phyloP scores from a whole-genome alignment of 2,888 invertebrate genomes.

The Drosophila melanocephala region DNA sequence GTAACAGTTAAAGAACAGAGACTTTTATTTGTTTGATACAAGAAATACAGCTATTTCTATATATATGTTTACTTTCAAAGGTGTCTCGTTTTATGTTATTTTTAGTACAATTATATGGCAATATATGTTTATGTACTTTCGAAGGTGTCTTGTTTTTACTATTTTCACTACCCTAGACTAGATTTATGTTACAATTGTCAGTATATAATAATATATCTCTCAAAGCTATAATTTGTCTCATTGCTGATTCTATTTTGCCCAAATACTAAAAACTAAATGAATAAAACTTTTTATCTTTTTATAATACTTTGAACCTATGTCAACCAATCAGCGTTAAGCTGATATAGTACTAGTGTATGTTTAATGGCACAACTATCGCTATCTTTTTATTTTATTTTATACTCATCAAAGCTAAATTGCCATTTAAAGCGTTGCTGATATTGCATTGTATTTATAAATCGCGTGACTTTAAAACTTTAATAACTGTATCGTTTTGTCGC shows the following conservation, averaged over 20 bases:
- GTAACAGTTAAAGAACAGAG: background rate
- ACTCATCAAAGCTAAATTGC: background rate
- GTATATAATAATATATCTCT: background rate
- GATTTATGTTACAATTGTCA: background rate
- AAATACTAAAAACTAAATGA: background rate
- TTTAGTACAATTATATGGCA: background rate
- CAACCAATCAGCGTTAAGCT: background rate
- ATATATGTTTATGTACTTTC: background rate
- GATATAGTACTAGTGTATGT: background rate
- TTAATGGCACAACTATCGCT: background rate
- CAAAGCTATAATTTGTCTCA: background rate
- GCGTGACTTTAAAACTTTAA: slow-evolving; percentile 35
- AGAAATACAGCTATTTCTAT: background rate
- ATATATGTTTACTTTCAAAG: background rate
- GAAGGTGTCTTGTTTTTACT: too few relatives aligned
- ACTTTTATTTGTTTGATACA: background rate
- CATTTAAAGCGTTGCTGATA: slow-evolving; percentile 7
- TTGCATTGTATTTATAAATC: slow-evolving; percentile 7
- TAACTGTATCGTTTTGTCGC: slow-evolving; percentile 19
- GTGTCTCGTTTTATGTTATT: background rate
- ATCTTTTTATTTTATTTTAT: background rate
- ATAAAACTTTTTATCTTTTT: background rate
- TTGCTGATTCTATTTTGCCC: background rate
- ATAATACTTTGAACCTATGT: background rate
- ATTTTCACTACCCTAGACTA: background rate